Evolutionary conservation across 2,113 vertebrate species (phyloP), one percentile per base, ranked within the genome.

Genomic region (Myocastor coypus): DNA sequence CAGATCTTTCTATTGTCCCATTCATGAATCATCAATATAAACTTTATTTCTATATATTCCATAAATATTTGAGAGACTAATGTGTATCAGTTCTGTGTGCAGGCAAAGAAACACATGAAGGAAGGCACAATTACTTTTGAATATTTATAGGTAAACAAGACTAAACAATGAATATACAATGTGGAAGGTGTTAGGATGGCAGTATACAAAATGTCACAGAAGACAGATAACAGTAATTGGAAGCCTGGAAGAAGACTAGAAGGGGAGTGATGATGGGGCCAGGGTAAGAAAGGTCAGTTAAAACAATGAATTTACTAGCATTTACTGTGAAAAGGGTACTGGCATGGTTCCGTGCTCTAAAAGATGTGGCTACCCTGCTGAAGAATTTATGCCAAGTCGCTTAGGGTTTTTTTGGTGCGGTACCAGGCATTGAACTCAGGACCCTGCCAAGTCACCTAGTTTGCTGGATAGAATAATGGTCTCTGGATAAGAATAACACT

Each of bases 121-220:
- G 42, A 83, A 52, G 86, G 83, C 91, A 34, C 68, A 59, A 83
- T 1, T 50, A 37, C 22, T 17, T 82, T 93, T 77, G 69, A 95
- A 64, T 86, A 83, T 46, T 91, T 91, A 75, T 22, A 82, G 20
- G 7, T 88, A 91, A 97, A 64, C 12, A 94, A 57, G 92, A 77
- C 59, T 40, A 64, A 95, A 75, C 55, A 89, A 78, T 85, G 24
- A 92, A 50, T 78, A 92, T 2, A 57, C 22, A 83, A 64, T 32
- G 28, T 69, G 50, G n/a, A 6, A 77, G 61, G 66, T 80, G 37
- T 66, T 86, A 66, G 1, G 37, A 87, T n/a, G 20, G 57, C 37
- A 83, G 50, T 28, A 50, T 16, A 81, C n/a, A 42, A 83, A 96
- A 26, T 28, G 42, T 32, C 57, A 69, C 1, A 52, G 20, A 26